Evolutionary conservation across 1,140 invertebrate species (phyloP), one percentile per base, ranked within the genome.

Genomic region (Drosophila pallidifrons): DNA sequence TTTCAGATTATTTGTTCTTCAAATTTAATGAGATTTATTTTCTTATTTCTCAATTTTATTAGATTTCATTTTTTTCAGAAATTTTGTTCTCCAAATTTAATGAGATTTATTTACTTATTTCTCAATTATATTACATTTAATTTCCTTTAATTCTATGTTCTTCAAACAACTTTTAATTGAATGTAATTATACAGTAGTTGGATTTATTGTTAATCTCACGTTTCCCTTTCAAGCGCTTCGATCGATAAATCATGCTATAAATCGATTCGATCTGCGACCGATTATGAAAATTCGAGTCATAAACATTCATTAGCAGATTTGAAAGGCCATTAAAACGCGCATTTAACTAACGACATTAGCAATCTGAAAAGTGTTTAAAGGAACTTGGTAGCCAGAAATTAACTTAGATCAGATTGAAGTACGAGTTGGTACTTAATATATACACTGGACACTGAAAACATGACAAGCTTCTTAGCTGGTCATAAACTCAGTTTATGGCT

Each of bases 401-500:
- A 51, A 38, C 32, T 45, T 41, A 16, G 11, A 13, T 2, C 16
- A 59, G 41, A 43, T 28, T 13, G 30, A 54, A 54, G 25, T 43
- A 43, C 41, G n/a, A 43, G 41, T 54, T 13, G 47, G 20, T 25
- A 25, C 20, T 25, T 7, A 32, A n/a, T 54, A 10, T 13, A 59
- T 45, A 25, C 13, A 7, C n/a, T 45, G n/a, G 20, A 28, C 49
- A 52, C 49, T 52, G 49, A 52, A 52, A 25, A 32, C 25, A 30
- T 15, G 51, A 54, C 28, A 45, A 25, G 2, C 30, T 58, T 67
- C 43, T 67, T 49, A 46, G 28, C 51, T 47, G 66, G 32, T 43
- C 25, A 30, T 68, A 68, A 68, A 60, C 43, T 11, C 30, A 49
- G 11, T 66, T 66, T 58, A 72, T 72, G 69, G 45, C 35, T n/a